Base-by-base conservation (phyloP, 2,113 vertebrate species). In the Marmota monax region DNA sequence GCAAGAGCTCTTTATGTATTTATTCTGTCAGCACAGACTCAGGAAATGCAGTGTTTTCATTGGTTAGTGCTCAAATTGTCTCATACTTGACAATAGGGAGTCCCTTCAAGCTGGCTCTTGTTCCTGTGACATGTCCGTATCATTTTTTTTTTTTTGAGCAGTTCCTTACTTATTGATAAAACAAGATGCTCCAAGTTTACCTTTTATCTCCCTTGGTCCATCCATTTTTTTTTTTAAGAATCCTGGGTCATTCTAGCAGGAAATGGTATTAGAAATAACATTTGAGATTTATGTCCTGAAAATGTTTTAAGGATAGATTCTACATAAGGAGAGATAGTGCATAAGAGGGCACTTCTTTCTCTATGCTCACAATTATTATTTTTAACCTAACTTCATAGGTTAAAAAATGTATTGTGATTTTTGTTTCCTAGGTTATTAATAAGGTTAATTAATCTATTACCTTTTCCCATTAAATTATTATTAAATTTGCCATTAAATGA, bases 381-480 rank as follows among this genome's bases (percentile, higher is more conserved):
- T 85, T 88, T 63, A 7, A 45, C 48, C 17, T 61, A 88, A 92
- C 7, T 48, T 94, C 77, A 25, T n/a, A 80, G 29, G 8, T 95
- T n/a, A 80, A 72, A 56, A 87, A 63, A 87, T 17, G 2, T 69
- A 90, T 51, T 34, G 32, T 63, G 86, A 76, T 37, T 79, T 84
- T 86, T 95, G 23, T 56, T 82, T 51, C 42, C 67, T 70, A 67
- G 18, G 32, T 76, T 83, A 42, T 90, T 88, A 72, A 76, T 90
- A 37, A 53, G 23, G 3, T 74, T 51, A 51, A 51, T 51, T 51
- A 51, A 51, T 51, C 48, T 90, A n/a, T 83, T 69, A 73, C 29
- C 18, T 82, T 51, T 78, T 65, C 65, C 90, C 32, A 84, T 84
- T 92, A 77, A 92, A 77, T 94, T 90, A 63, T 23, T 22, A 58